Percentiles rank a stretch among this genome's conserved stretches.
Conservation (phyloP, 2,113 vertebrate species). For the Sylvicapra grimmia region DNA sequence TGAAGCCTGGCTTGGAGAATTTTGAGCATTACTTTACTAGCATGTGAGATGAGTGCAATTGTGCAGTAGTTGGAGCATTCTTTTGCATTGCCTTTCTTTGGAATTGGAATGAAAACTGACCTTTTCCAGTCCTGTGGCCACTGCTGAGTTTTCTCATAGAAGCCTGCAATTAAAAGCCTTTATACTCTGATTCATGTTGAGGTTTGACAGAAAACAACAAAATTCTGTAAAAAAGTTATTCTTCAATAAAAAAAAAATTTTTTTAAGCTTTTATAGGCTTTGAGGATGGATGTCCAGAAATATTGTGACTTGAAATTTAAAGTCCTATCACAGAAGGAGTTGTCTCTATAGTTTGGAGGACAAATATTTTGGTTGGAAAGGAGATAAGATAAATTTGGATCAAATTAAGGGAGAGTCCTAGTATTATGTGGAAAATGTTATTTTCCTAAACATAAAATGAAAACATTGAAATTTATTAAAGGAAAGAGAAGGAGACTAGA, state of each 20-base stretch:
- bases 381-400: slow-evolving; percentile 3
- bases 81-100: too few species aligned
- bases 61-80: too few species aligned
- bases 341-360: not conserved
- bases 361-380: not conserved
- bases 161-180: not conserved
- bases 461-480: not conserved
- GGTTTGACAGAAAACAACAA: not conserved
- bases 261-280: not conserved
- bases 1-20: too few species aligned
- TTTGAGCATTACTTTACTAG: too few species aligned
- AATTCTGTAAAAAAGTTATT: not conserved
- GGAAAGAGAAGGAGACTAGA: not conserved
- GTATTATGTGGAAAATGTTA: not conserved
- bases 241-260: not conserved
- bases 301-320: not conserved
- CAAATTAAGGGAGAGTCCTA: not conserved
- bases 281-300: not conserved
- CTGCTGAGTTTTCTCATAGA: too few species aligned
- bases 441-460: not conserved
- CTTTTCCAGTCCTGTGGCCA: too few species aligned
- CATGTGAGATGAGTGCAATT: too few species aligned
- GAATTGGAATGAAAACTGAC: too few species aligned
- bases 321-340: not conserved
- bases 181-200: not conserved